These are phyloP conservation scores for Mercenaria mercenaria DNA, from an alignment of 1,140 invertebrate species.

Conservation along the genomic window DNA sequence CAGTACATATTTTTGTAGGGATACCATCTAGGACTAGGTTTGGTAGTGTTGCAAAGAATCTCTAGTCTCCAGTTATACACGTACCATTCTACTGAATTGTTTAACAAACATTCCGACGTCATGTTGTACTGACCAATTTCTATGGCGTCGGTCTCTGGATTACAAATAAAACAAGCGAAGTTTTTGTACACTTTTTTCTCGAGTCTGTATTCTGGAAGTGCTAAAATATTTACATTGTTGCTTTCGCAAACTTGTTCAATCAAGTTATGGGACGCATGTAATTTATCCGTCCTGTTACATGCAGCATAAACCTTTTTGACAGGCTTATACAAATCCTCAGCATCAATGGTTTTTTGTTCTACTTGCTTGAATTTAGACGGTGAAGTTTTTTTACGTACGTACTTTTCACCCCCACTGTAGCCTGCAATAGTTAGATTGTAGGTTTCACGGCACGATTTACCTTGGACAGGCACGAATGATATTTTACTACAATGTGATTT, in stretches of 20 bases:
- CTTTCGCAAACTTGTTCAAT: neutral
- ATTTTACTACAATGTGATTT: neutral
- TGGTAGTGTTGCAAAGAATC: neutral
- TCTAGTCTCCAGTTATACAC: neutral
- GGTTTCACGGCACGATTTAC: neutral
- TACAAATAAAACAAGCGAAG: neutral
- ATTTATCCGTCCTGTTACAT: neutral
- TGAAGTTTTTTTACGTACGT: neutral
- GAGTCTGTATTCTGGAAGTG: neutral
- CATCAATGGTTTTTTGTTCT: neutral
- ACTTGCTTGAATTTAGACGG: neutral
- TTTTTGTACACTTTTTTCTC: neutral
- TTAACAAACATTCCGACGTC: neutral
- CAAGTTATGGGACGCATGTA: neutral
- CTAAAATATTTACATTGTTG: neutral
- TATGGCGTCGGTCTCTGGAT: neutral
- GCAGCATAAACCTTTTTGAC: neutral
- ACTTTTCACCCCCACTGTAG: neutral
- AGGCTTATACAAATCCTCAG: neutral
- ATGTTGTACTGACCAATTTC: no score
- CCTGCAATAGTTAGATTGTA: neutral
- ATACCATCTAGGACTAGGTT: neutral
- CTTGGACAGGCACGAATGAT: neutral
- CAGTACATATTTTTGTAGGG: constrained; percentile 11
- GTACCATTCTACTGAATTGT: neutral